Percentiles rank a stretch among this genome's conserved stretches.
Evolutionary conservation across 2,888 invertebrate genomes (phyloP).

Genomic region (Chydorus sphaericus): DNA sequence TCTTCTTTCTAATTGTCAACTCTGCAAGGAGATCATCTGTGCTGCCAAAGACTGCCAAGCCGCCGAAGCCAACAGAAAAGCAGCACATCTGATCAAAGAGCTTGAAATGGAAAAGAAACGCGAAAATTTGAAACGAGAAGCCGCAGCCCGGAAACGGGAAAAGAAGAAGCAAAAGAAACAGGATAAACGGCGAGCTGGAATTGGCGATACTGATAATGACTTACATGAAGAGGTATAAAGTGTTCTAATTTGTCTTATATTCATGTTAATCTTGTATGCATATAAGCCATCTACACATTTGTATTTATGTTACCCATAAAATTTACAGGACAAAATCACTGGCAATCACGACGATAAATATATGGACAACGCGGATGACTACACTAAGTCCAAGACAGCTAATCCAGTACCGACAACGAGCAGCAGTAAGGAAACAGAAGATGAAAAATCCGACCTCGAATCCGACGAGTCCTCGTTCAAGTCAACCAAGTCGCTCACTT

Average conservation of each 20-base stretch:
- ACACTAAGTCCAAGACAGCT: neutral
- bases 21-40: conserved; percentile 87
- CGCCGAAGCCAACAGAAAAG: conserved; percentile 94
- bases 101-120: conserved; percentile 82
- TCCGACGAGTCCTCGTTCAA: too few species aligned
- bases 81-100: conserved; percentile 82
- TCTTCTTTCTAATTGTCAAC: conserved; percentile 78
- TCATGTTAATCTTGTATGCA: too few species aligned
- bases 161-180: conserved; percentile 90
- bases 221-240: too few species aligned
- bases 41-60: conserved; percentile 97
- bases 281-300: too few species aligned
- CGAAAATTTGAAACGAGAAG: conserved; percentile 78
- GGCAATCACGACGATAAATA: conserved; percentile 1
- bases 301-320: too few species aligned
- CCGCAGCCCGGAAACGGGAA: conserved; percentile 79
- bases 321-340: neutral
- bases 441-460: conserved; percentile 30
- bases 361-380: neutral
- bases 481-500: conserved; percentile 15
- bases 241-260: too few species aligned
- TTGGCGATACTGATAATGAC: too few species aligned
- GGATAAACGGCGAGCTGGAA: conserved; percentile 52
- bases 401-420: conserved; percentile 2
- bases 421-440: conserved; percentile 4